A percentile compares a stretch with the other conserved stretches of the same genome.
phyloP scores from a whole-genome alignment of 2,888 invertebrate genomes.

The Caradrina kadenii region DNA sequence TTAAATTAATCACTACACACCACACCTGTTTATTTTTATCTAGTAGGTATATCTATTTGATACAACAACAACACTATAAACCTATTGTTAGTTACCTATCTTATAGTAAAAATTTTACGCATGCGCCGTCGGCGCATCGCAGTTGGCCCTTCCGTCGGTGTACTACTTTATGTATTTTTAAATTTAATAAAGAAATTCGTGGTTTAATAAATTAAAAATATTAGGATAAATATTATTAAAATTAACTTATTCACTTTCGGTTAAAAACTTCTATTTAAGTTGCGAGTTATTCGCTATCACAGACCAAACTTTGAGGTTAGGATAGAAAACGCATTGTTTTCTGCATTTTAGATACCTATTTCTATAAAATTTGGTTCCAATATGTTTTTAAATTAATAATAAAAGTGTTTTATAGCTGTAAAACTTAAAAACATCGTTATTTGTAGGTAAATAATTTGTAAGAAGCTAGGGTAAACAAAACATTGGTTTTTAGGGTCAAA shows the following conservation, averaged over 20 bases:
- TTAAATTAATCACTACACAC: no score
- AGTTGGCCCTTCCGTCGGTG: conserved; percentile 49
- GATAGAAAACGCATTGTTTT: not conserved
- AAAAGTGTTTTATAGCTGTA: not conserved
- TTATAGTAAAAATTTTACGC: conserved; percentile 60
- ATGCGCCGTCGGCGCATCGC: conserved; percentile 74
- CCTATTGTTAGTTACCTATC: not conserved
- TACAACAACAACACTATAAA: not conserved
- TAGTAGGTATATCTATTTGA: not conserved
- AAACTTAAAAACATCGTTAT: not conserved
- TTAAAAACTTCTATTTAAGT: conserved; percentile 1
- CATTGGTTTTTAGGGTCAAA: not conserved
- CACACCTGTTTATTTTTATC: not conserved
- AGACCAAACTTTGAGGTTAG: conserved; percentile 35
- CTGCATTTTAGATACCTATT: not conserved
- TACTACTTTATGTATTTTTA: conserved; percentile 1
- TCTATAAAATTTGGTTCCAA: rapidly evolving
- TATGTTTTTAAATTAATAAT: not conserved
- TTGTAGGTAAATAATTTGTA: not conserved
- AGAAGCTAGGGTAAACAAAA: conserved; percentile 21
- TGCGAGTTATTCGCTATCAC: not conserved
- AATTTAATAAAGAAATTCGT: not conserved
- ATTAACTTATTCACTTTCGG: not conserved
- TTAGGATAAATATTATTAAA: not conserved
- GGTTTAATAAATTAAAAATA: not conserved